These are phyloP conservation scores for Mamestra configurata DNA, from an alignment of 1,140 invertebrate species.

Conservation along the genomic window DNA sequence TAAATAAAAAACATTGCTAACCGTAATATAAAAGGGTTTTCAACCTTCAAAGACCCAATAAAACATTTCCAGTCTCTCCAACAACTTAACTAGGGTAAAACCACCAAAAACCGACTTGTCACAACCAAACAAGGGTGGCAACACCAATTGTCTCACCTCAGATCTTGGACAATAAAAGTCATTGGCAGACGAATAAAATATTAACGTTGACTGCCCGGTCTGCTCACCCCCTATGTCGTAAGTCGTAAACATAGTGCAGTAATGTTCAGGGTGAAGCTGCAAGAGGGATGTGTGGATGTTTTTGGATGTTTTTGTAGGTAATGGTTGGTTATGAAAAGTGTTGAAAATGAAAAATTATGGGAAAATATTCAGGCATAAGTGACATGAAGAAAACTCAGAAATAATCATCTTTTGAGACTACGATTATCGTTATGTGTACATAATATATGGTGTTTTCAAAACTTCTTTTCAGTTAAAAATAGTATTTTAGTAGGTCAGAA, in stretches of 20 bases:
- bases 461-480: no score
- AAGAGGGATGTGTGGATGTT: not conserved
- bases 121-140: not conserved
- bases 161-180: conserved; percentile 14
- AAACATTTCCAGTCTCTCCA: no score
- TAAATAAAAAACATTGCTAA: no score
- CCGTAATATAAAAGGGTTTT: no score
- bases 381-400: no score
- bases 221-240: not conserved
- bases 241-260: conserved; percentile 31
- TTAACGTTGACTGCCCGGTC: conserved; percentile 12
- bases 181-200: conserved; percentile 30
- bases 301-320: not conserved
- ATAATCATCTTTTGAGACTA: no score
- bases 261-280: not conserved
- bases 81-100: not conserved
- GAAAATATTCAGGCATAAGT: no score
- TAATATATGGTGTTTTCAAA: no score
- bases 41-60: no score
- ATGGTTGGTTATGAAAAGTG: not conserved
- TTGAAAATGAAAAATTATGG: no score
- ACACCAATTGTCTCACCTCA: conserved; percentile 23
- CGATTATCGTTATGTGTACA: no score
- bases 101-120: not conserved
- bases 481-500: no score